These are phyloP conservation scores for Dioctria rufipes DNA, from an alignment of 2,888 invertebrate species.

Conservation along the genomic window DNA sequence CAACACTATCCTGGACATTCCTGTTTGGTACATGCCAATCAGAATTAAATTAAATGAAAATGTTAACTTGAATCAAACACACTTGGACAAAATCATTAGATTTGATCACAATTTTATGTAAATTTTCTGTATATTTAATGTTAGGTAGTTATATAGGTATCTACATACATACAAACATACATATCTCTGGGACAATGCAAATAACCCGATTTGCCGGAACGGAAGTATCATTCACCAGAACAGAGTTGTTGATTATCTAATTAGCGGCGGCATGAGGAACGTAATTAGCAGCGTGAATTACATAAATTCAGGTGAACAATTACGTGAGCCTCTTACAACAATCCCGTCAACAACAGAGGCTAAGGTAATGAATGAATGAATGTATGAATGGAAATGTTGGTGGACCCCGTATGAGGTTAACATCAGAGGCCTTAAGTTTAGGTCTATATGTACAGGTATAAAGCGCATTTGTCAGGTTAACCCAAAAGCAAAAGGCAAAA, in stretches of 20 bases:
- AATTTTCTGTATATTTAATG: constrained; percentile 19
- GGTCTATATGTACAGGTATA: neutral
- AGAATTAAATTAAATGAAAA: no score
- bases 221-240: constrained; percentile 51
- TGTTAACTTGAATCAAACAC: no score
- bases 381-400: neutral
- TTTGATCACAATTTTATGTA: constrained; percentile 1
- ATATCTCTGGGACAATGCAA: constrained; percentile 7
- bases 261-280: constrained; percentile 52
- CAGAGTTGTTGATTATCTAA: constrained; percentile 53
- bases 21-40: no score
- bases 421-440: no score
- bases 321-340: constrained; percentile 51
- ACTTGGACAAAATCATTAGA: constrained; percentile 15
- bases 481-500: neutral
- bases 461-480: constrained; percentile 8
- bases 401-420: neutral
- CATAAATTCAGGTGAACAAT: constrained; percentile 51
- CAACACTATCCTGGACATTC: no score
- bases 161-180: neutral
- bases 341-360: neutral
- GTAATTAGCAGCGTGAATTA: constrained; percentile 56
- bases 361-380: constrained; percentile 39
- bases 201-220: constrained; percentile 32
- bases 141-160: no score